Conservation (phyloP, 2,888 invertebrate species). For the Trypoxylon attenuatum region DNA sequence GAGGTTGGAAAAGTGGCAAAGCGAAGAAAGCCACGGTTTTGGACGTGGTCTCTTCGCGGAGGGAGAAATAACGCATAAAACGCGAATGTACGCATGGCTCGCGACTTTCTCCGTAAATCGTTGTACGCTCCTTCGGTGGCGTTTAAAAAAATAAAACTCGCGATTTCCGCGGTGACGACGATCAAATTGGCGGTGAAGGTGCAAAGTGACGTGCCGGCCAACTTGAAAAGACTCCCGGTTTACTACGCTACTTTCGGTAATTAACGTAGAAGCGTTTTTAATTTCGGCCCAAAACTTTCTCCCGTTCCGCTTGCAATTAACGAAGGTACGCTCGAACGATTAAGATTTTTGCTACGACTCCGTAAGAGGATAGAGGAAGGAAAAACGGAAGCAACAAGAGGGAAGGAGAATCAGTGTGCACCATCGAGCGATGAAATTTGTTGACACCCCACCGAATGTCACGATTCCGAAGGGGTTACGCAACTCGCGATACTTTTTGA, state of each 20-base stretch:
- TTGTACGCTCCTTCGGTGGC: slow-evolving; percentile 29
- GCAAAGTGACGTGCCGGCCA: too few species aligned
- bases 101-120: slow-evolving; percentile 48
- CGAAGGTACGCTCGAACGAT: not conserved
- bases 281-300: slow-evolving; percentile 39
- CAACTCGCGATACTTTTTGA: not conserved
- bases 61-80: not conserved
- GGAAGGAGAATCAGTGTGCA: not conserved
- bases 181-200: too few species aligned
- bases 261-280: slow-evolving; percentile 27
- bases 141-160: slow-evolving; percentile 38
- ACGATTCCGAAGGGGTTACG: not conserved
- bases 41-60: not conserved
- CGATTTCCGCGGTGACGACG: slow-evolving; percentile 52
- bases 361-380: too few species aligned
- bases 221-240: slow-evolving; percentile 4
- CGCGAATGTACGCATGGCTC: not conserved
- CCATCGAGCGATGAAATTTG: not conserved
- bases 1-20: not conserved
- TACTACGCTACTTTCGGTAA: slow-evolving; percentile 34
- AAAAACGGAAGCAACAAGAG: not conserved
- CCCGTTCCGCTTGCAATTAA: slow-evolving; percentile 1
- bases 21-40: not conserved
- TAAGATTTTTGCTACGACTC: not conserved
- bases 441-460: not conserved